Base-by-base conservation (phyloP, 1,140 invertebrate genomes). In the Chrysomallon squamiferum region DNA sequence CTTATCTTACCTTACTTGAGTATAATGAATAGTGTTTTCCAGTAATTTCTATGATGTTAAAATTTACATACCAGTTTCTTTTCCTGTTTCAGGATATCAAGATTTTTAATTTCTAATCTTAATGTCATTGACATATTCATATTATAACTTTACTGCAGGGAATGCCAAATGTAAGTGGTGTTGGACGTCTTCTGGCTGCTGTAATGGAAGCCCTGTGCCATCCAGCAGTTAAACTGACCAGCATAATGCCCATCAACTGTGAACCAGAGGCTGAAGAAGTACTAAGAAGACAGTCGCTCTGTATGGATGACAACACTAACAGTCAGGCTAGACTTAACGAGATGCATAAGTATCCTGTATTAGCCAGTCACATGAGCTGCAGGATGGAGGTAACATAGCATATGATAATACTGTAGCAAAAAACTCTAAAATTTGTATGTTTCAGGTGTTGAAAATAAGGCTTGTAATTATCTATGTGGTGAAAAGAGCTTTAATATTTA, bases 331-430 rank as follows among this genome's bases (percentile, higher is more conserved):
- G 79, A n/a, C 50, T 90, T 1, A 88, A 88, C 1, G 92, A 93
- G 75, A 85, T 87, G 3, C 90, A 93, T 83, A 89, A 89, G 74
- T 94, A 93, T 87, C 93, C 93, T 0, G 87, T 94, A 60, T 85
- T 94, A 1, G 92, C 93, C 0, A 91, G 93, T 74, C 92, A 93
- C 82, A 93, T 94, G 88, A 92, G 89, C 62, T 91, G 90, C 75
- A 90, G 91, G 62, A 91, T 88, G 71, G 90, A 91, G 85, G 88
- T 89, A 73, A 38, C 35, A 38, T 5, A 7, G 35, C 6, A 38
- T 38, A 38, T 5, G 15, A 38, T 38, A 38, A 38, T 38, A 38
- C 6, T n/a, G n/a, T n/a, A n/a, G n/a, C n/a, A n/a, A n/a, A n/a
- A n/a, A n/a, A n/a, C n/a, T n/a, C n/a, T n/a, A n/a, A n/a, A n/a